phyloP scores from a whole-genome alignment of 2,797 vertebrate species.

The Onychomys torridus region DNA sequence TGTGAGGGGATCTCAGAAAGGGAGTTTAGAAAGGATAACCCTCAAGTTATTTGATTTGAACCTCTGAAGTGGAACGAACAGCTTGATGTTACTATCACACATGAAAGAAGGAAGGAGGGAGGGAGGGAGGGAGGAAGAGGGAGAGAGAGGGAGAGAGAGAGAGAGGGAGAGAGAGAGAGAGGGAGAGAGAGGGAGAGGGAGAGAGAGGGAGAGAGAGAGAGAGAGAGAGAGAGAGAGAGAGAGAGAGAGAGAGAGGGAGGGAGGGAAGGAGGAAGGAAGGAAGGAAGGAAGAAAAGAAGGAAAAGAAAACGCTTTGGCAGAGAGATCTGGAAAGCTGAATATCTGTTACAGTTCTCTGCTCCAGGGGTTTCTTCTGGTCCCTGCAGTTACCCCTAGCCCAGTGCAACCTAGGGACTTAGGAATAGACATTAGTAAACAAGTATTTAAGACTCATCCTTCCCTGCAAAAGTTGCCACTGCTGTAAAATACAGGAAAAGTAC shows the following conservation, averaged over 20 bases:
- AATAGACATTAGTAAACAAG: neutral
- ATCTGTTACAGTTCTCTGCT: neutral
- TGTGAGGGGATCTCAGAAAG: neutral
- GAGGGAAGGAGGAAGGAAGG: neutral
- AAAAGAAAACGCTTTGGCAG: neutral
- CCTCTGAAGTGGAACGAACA: neutral
- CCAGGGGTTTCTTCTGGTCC: neutral
- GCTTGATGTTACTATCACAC: neutral
- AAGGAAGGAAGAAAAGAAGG: neutral
- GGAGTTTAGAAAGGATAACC: neutral
- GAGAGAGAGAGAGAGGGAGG: neutral
- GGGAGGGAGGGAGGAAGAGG: neutral
- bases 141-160: no score
- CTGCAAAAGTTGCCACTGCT: slow-evolving; percentile 26
- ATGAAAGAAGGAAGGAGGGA: neutral
- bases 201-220: no score
- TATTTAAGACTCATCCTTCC: neutral
- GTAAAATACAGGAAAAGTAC: slow-evolving; percentile 45
- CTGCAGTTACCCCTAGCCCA: neutral
- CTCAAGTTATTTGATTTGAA: neutral
- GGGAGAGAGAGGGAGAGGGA: no score
- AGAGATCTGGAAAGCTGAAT: slow-evolving; percentile 2
- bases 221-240: no score
- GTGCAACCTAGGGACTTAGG: neutral
- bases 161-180: neutral